Conservation (phyloP, 2,113 vertebrate species). For the Aramus guarauna region DNA sequence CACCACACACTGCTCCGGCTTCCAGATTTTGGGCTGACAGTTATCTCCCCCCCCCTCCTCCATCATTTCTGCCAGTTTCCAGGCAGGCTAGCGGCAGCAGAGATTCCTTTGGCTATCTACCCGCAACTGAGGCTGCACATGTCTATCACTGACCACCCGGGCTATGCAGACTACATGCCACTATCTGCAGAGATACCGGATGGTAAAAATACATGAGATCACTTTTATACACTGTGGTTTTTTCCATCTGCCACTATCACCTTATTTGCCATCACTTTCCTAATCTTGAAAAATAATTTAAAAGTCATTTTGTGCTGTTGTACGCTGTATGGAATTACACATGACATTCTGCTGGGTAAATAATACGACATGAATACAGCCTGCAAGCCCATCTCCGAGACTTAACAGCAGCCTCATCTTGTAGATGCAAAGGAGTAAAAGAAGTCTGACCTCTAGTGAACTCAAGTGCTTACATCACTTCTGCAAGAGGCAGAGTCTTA, state of each 20-base stretch:
- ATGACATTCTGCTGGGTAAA: neutral
- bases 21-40: neutral
- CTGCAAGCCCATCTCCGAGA: neutral
- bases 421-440: neutral
- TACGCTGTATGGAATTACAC: neutral
- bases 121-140: rapidly evolving
- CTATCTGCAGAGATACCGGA: rapidly evolving
- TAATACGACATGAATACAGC: rapidly evolving
- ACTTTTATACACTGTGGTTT: neutral
- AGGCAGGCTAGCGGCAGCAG: neutral
- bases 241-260: neutral
- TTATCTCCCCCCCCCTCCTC: too few relatives aligned
- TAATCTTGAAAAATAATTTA: neutral
- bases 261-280: neutral
- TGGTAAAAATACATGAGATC: neutral
- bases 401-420: neutral
- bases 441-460: conserved; percentile 35
- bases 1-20: rapidly evolving
- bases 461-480: neutral
- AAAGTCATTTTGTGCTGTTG: neutral
- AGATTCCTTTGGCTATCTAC: neutral
- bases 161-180: rapidly evolving
- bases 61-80: neutral
- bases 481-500: neutral
- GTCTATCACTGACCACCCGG: rapidly evolving